Evolutionary conservation across 2,113 vertebrate species (phyloP), one percentile per base, ranked within the genome.

Genomic region (Cariama cristata): DNA sequence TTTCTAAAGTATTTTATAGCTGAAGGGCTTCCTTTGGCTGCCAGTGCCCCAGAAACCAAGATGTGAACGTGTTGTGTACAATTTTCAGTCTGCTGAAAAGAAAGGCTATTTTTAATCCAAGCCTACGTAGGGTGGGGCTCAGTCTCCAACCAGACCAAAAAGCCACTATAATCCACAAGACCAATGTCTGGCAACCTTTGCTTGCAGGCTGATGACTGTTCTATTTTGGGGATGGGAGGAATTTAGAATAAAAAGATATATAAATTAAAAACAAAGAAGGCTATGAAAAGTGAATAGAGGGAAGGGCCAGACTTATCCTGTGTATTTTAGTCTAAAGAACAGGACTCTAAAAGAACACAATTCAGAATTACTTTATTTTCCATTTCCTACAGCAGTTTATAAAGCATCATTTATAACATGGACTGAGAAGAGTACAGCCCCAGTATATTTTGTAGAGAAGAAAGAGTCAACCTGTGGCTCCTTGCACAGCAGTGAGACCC

Each of bases 211-310:
- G 95, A 97, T 98, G 97, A 88, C 95, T 96, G 79, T 89, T 97
- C 97, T 98, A 98, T 98, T 98, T 98, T 97, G 91, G 86, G 97
- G 90, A 97, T 90, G 88, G 96, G 96, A 98, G 96, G 87, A 93
- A 94, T 94, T 91, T 66, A 93, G 81, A 96, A 79, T 94, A 81
- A 93, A 89, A 91, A 84, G n/a, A 96, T 89, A 76, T 53, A 93
- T 90, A 91, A 91, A 97, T 95, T 85, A 76, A 82, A 96, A 96
- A 97, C 96, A 97, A 97, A 97, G 71, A 77, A 93, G 87, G 62
- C 66, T 93, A 69, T 94, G 95, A 93, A 96, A 96, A 96, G 86
- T 96, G 91, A 97, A 95, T 89, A 81, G 86, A 96, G 89, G 96
- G 96, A 96, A 96, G 91, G 86, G 88, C 69, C 73, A 96, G 80